Evolutionary conservation across 2,113 vertebrate species (phyloP).

Genomic region (Caloenas nicobarica): DNA sequence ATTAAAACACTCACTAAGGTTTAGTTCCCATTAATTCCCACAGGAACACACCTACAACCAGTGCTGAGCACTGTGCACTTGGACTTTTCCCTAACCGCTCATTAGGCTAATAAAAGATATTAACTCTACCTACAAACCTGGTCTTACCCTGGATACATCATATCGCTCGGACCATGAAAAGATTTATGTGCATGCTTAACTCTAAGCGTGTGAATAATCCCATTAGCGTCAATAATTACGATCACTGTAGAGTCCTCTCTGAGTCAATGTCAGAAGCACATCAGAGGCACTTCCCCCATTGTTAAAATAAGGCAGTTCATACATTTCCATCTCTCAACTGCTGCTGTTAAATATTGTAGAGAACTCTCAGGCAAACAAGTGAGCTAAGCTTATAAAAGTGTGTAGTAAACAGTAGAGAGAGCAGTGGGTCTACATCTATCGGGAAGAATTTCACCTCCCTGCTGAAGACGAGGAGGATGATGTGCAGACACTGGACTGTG

Average conservation of each 20-base stretch:
- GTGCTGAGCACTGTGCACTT: not conserved
- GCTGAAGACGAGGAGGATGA: not conserved
- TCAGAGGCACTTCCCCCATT: not conserved
- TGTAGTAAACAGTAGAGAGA: fast-evolving
- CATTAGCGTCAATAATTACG: not conserved
- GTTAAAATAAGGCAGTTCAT: not conserved
- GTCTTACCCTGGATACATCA: not conserved
- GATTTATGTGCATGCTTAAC: not conserved
- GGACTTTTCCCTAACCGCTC: not conserved
- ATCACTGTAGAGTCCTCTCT: not conserved
- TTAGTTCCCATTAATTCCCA: not conserved
- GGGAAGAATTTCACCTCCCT: not conserved
- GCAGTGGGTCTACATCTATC: fast-evolving
- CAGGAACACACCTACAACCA: not conserved
- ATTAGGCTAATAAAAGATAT: not conserved
- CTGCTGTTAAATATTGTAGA: not conserved
- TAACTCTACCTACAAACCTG: not conserved
- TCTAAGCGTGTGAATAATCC: not conserved
- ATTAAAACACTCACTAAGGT: too few species aligned
- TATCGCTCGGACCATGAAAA: not conserved
- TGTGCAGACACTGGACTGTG: not conserved
- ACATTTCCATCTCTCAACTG: not conserved
- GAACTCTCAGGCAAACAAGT: not conserved
- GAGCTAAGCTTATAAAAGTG: not conserved
- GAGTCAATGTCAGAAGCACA: not conserved